Evolutionary conservation across 2,113 vertebrate species (phyloP).

Genomic region (Myiozetetes cayanensis): DNA sequence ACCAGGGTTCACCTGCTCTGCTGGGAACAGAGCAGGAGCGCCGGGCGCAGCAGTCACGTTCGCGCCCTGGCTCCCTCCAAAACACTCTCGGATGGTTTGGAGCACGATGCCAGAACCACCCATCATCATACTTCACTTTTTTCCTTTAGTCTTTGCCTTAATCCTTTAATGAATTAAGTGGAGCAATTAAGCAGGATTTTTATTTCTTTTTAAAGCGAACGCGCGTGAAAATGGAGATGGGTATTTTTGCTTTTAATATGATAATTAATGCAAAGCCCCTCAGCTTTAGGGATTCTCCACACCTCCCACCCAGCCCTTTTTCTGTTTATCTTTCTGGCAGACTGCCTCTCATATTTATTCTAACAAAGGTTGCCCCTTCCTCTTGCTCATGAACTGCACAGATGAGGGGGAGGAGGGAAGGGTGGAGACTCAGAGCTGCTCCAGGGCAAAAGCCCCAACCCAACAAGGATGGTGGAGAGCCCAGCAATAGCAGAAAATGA

Average conservation of each 20-base stretch:
- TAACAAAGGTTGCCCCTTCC: neutral
- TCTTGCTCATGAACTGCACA: neutral
- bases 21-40: accelerated
- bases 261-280: slow-evolving; percentile 56
- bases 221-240: neutral
- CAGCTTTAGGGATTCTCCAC: slow-evolving; percentile 20
- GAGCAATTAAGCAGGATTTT: slow-evolving; percentile 64
- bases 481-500: neutral
- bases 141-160: slow-evolving; percentile 45
- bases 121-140: slow-evolving; percentile 35
- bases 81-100: neutral
- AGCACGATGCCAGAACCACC: slow-evolving; percentile 59
- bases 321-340: slow-evolving; percentile 10
- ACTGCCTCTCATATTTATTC: neutral
- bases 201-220: slow-evolving; percentile 33
- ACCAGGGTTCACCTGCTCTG: neutral
- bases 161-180: slow-evolving; percentile 79
- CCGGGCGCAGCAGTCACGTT: neutral
- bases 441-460: neutral
- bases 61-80: neutral
- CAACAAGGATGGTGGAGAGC: neutral
- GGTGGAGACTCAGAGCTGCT: neutral
- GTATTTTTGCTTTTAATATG: slow-evolving; percentile 16
- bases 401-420: neutral
- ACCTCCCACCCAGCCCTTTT: slow-evolving; percentile 6